phyloP scores from a whole-genome alignment of 2,797 vertebrate genomes.

The Acanthurus lineatus region DNA sequence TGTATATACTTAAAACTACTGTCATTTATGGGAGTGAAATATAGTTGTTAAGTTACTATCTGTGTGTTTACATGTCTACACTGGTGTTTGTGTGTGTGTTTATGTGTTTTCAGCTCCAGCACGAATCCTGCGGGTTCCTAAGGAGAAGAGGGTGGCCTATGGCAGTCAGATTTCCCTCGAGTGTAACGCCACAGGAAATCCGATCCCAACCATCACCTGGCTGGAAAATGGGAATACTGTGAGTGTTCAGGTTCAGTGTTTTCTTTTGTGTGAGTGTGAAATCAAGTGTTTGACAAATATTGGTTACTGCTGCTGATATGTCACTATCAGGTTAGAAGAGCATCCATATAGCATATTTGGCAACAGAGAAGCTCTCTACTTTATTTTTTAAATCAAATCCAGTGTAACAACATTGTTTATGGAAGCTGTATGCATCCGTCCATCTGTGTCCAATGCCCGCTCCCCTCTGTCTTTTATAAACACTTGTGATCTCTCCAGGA shows the following conservation, averaged over 20 bases:
- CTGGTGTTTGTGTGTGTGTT: slow-evolving; percentile 43
- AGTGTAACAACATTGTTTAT: not conserved
- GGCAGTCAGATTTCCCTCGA: slow-evolving; percentile 91
- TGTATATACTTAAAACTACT: too few relatives aligned
- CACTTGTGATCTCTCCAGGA: slow-evolving; percentile 16
- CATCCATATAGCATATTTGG: not conserved
- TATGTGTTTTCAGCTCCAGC: slow-evolving; percentile 90
- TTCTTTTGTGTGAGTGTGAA: not conserved
- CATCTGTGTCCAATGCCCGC: not conserved
- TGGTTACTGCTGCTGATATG: not conserved
- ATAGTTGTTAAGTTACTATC: not conserved
- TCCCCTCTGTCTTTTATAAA: not conserved
- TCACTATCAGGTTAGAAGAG: not conserved
- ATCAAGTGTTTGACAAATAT: not conserved
- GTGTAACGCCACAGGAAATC: slow-evolving; percentile 93
- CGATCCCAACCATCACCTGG: slow-evolving; percentile 94
- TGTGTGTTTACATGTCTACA: not conserved
- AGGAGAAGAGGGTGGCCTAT: slow-evolving; percentile 93
- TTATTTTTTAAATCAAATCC: not conserved
- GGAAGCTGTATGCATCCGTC: not conserved
- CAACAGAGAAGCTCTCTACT: not conserved
- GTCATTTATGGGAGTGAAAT: not conserved
- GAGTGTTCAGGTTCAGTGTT: slow-evolving; percentile 74
- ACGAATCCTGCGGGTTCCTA: slow-evolving; percentile 93
- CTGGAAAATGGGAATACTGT: slow-evolving; percentile 97